Evolutionary conservation across 1,140 invertebrate species (phyloP), one percentile per base, ranked within the genome.

Genomic region (Brachionus sp.): DNA sequence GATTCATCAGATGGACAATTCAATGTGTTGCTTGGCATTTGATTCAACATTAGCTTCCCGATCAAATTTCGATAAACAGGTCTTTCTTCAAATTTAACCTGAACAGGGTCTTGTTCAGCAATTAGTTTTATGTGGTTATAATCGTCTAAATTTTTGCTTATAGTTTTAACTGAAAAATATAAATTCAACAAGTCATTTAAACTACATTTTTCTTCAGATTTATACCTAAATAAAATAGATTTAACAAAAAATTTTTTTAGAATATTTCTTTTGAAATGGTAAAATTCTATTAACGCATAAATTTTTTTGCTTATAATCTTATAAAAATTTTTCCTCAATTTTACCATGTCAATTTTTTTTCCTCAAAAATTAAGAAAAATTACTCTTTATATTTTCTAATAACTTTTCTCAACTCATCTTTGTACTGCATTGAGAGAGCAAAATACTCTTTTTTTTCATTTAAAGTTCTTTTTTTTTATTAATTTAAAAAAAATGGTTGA

Each of bases 381-480:
- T 80, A 80, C 77, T 80, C 77, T 80, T 80, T 80, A 35, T 80
- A 80, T 37, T 66, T 80, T 57, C 33, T 23, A 12, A 80, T 80
- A 10, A 80, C 12, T 57, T 80, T 57, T 62, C 29, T 57, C 12
- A 80, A 35, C 19, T 80, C 77, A 13, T 62, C 77, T 42, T 80
- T 80, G 19, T 80, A 66, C 35, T 66, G 50, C 50, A 80, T 57
- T 39, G 77, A 57, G 5, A 80, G 35, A 62, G 50, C 62, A 66
- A 80, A 80, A 80, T 62, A 80, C 25, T 80, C 77, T 39, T 66
- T 57, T 62, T 53, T 37, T 4, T 80, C 62, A 44, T 80, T 80
- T 35, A 80, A 16, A 10, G 50, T 80, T 25, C 77, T 80, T 80
- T 19, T 68, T 33, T n/a, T 13, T 68, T 5, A 37, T 23, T 66